Percentiles rank a stretch among this genome's conserved stretches.
Evolutionary conservation across 1,140 invertebrate species (phyloP).

Genomic region (Atopsyche davidsoni): DNA sequence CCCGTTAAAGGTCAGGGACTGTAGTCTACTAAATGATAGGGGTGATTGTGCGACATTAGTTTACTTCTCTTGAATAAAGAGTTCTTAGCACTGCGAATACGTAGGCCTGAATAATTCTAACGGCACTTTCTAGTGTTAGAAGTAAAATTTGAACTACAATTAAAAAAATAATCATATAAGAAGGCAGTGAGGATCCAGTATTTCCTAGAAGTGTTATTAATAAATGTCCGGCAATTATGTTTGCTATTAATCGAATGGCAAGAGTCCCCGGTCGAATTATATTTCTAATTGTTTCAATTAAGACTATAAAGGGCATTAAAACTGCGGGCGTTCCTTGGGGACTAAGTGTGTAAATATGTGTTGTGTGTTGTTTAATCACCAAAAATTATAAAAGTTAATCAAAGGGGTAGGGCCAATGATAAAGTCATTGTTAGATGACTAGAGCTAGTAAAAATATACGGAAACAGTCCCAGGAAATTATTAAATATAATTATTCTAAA

Average conservation of each 20-base stretch:
- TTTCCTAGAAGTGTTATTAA: conserved; percentile 50
- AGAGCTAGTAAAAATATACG: conserved; percentile 60
- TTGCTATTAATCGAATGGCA: conserved; percentile 57
- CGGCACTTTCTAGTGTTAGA: conserved; percentile 46
- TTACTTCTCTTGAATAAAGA: conserved; percentile 49
- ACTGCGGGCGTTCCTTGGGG: conserved; percentile 49
- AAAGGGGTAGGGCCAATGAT: conserved; percentile 50
- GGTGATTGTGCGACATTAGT: conserved; percentile 45
- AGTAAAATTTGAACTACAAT: conserved; percentile 47
- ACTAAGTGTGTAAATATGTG: conserved; percentile 57
- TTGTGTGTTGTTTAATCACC: conserved; percentile 49
- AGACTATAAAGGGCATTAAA: conserved; percentile 51
- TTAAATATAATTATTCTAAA: conserved; percentile 52
- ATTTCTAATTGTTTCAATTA: too few species aligned
- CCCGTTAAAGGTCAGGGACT: conserved; percentile 45
- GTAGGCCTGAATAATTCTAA: conserved; percentile 52
- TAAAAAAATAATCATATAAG: conserved; percentile 37
- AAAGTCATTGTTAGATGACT: conserved; percentile 54
- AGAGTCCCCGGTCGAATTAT: conserved; percentile 59
- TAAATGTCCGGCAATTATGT: conserved; percentile 64
- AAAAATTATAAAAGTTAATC: conserved; percentile 55
- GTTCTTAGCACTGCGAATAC: conserved; percentile 49
- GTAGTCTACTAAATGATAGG: conserved; percentile 53
- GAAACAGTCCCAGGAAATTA: conserved; percentile 60
- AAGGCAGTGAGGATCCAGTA: conserved; percentile 35